Evolutionary conservation across 2,113 vertebrate genomes (phyloP).

Genomic region (Alexandromys fortis): DNA sequence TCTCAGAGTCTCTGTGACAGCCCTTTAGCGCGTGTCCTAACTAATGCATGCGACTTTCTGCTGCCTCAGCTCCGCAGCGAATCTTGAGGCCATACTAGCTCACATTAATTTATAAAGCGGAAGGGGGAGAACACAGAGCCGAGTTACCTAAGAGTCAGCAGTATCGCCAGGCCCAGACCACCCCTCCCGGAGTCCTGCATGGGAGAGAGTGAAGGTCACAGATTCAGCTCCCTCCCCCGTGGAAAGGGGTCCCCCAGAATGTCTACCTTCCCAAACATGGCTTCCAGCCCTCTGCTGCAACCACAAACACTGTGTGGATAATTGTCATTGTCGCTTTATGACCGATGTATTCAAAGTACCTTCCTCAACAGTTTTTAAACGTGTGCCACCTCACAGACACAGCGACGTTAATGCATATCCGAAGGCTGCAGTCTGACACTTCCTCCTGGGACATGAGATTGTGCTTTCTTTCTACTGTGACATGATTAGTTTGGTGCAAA

Average conservation of each 20-base stretch:
- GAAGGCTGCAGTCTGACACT: not conserved
- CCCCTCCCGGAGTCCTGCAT: not conserved
- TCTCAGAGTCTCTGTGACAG: slow-evolving; percentile 52
- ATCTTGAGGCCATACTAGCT: slow-evolving; percentile 39
- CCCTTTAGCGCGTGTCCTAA: slow-evolving; percentile 49
- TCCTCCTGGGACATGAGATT: slow-evolving; percentile 5
- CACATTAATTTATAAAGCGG: slow-evolving; percentile 70
- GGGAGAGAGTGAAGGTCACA: slow-evolving; percentile 17
- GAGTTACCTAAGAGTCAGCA: slow-evolving; percentile 61
- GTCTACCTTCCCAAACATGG: not conserved
- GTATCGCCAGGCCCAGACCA: slow-evolving; percentile 22
- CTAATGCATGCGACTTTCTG: slow-evolving; percentile 65
- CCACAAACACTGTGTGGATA: not conserved
- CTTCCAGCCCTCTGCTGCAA: not conserved
- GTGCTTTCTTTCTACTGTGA: not conserved
- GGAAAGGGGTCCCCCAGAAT: not conserved
- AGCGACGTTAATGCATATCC: not conserved
- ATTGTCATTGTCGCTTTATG: not conserved
- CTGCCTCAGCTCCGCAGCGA: slow-evolving; percentile 61
- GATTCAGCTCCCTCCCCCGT: not conserved
- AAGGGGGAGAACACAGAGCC: slow-evolving; percentile 7
- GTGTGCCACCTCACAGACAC: not conserved
- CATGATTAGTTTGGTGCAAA: not conserved
- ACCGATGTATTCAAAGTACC: not conserved
- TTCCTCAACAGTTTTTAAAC: not conserved